Conservation (phyloP, 2,113 vertebrate genomes). For the Channa argus region DNA sequence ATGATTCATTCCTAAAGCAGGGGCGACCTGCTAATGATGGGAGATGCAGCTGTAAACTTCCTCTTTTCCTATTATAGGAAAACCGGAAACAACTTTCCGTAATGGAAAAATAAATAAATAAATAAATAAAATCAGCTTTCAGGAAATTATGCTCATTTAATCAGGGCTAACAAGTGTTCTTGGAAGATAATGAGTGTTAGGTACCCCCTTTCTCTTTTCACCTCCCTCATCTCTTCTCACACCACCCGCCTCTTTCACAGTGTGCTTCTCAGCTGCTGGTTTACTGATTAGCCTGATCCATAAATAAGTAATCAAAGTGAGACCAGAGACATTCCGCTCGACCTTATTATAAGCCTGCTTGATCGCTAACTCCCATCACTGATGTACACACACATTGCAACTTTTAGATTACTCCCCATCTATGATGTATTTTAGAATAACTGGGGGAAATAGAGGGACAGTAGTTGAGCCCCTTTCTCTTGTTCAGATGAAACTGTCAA, state of each 20-base stretch:
- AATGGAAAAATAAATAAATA: neutral
- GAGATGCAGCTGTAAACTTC: constrained; percentile 31
- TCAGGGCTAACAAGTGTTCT: constrained; percentile 44
- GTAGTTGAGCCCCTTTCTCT: neutral
- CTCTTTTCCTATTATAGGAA: constrained; percentile 7
- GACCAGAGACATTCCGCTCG: constrained; percentile 49
- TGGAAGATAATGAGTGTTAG: constrained; percentile 32
- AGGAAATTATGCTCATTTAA: constrained; percentile 36
- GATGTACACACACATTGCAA: neutral
- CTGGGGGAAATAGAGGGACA: neutral
- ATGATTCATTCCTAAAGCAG: constrained; percentile 53
- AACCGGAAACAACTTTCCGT: constrained; percentile 42
- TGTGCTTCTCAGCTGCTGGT: constrained; percentile 62
- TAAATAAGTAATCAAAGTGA: constrained; percentile 79
- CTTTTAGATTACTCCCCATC: neutral
- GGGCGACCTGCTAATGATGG: constrained; percentile 17
- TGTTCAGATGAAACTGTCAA: neutral
- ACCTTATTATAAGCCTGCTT: constrained; percentile 50
- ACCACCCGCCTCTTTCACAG: constrained; percentile 52
- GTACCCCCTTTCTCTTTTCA: constrained; percentile 29
- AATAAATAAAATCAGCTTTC: neutral
- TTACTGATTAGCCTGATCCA: constrained; percentile 76
- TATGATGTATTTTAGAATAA: neutral
- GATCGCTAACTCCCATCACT: neutral
- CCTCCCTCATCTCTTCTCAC: constrained; percentile 32